Evolutionary conservation across 2,797 vertebrate species (phyloP).

Genomic region (Sibirionetta formosa): DNA sequence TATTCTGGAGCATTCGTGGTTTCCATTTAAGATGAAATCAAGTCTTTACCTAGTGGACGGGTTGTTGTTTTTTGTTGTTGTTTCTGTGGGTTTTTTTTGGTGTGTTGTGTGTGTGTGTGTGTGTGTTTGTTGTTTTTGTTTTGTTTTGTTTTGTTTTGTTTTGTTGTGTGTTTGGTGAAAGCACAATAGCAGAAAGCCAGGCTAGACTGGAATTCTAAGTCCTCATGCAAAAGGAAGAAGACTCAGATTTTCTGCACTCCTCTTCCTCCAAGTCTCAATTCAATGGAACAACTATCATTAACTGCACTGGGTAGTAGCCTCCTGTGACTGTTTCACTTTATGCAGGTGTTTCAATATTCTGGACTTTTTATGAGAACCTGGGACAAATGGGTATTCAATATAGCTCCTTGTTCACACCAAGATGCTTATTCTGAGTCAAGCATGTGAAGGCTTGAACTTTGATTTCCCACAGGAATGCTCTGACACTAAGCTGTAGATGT

Average conservation of each 20-base stretch:
- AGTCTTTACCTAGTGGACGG: background rate
- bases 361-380: background rate
- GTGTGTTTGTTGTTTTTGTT: too few relatives aligned
- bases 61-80: too few relatives aligned
- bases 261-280: background rate
- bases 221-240: background rate
- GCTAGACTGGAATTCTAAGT: background rate
- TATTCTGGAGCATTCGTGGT: background rate
- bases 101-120: too few relatives aligned
- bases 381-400: background rate
- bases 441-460: background rate
- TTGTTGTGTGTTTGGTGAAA: background rate
- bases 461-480: background rate
- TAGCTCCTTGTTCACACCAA: background rate
- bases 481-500: background rate
- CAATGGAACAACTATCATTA: background rate
- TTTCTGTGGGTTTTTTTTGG: too few relatives aligned
- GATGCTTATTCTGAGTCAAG: background rate
- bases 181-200: background rate
- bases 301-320: background rate
- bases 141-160: too few relatives aligned
- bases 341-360: background rate
- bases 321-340: background rate
- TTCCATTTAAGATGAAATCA: background rate
- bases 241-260: background rate